Evolutionary conservation across 1,140 invertebrate genomes (phyloP), one percentile per base, ranked within the genome.

Genomic region (Lepidurus apus): DNA sequence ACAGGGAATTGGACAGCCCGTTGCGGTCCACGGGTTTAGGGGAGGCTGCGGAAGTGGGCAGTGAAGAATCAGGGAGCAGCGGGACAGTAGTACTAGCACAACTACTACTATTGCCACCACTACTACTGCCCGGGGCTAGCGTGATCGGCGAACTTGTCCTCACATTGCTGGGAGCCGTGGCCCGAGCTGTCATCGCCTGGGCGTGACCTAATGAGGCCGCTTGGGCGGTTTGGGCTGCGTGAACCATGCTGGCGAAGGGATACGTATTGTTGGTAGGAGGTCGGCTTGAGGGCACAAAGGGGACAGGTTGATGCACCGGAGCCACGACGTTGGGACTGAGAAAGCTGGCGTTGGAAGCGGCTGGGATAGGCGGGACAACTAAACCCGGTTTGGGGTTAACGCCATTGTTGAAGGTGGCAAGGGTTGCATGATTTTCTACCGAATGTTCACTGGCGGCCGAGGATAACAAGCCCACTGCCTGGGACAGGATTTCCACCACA

Each of bases 181-280:
- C 42, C 47, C 77, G 79, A 81, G 79, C 79, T 81, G 78, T 80
- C 79, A 42, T 80, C 42, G 82, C 78, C 34, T 82, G 82, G 74
- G 74, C 79, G 80, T 76, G 77, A 44, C 73, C 81, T 34, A 34
- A 34, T 34, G 34, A 34, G 80, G 43, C 78, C 45, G 82, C 82
- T 76, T 86, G 86, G 80, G 88, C 87, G 17, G 88, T 87, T 75
- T 85, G 88, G 7, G 89, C 89, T 75, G 93, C 93, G 83, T 95
- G 93, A 76, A 93, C 93, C 93, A 96, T 95, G 84, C 93, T 95
- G 81, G 93, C 91, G 84, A 95, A 96, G 21, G 94, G 93, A 85
- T 92, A 95, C 82, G 90, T 90, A 73, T 88, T 88, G 43, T 11
- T 75, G 44, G 73, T 42, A 83, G 81, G 65, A 81, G 82, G 77